Base-by-base conservation (phyloP, 1,140 invertebrate species). In the Eufriesea mexicana region DNA sequence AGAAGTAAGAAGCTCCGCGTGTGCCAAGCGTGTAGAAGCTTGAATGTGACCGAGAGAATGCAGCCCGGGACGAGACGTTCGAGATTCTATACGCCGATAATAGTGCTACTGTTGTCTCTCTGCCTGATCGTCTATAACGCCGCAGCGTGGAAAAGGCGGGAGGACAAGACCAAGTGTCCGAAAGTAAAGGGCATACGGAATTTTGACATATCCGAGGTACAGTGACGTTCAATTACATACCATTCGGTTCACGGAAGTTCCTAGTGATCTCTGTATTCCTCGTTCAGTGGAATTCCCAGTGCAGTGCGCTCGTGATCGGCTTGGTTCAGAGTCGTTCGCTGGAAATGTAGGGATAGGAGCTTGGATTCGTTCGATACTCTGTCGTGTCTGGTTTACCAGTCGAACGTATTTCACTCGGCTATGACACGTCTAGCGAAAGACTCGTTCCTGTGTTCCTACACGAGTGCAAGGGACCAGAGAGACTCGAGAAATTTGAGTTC, bases 91-190 rank as follows among this genome's bases (percentile, higher is more conserved):
- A 61, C 82, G 70, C 14, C 67, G 51, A 74, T 77, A 75, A 72
- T 89, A 73, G 68, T 78, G 75, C 47, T 83, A 47, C 42, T 88
- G 57, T 76, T 89, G 47, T n/a, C 75, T 42, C 35, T 64, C 25
- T 55, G 81, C 45, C 67, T 86, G 18, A 70, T 88, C 70, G 68
- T 35, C 47, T 59, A 61, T 47, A 79, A 61, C 55, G 84, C 67
- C 62, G 79, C 77, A 25, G 70, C 77, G 49, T 92, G 91, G 91
- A 95, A 94, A 82, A 89, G 89, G 71, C 91, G 92, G 45, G 95
- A 96, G 73, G 95, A 96, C 90, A 95, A 95, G 90, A 95, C 94
- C 12, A 95, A 95, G 84, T 96, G 95, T 88, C 95, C 95, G 0
- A 94, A 94, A 90, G 95, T 95, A 55, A 94, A 92, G 88, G 94